phyloP scores from a whole-genome alignment of 2,888 invertebrate genomes.

The Epistrophe eligans region DNA sequence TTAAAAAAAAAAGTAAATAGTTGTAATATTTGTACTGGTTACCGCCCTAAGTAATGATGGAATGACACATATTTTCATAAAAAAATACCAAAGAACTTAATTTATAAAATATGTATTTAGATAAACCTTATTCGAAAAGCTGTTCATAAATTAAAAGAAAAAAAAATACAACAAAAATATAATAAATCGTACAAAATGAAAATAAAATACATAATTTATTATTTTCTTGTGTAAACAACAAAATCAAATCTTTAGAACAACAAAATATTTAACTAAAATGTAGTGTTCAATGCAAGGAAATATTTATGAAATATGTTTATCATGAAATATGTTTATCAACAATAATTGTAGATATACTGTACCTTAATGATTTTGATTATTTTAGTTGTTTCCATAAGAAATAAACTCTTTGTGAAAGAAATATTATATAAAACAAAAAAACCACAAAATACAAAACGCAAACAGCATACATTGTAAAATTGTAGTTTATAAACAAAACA shows the following conservation, averaged over 20 bases:
- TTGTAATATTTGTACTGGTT: slow-evolving; percentile 74
- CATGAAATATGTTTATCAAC: slow-evolving; percentile 34
- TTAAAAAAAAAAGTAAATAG: slow-evolving; percentile 55
- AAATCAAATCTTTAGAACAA: slow-evolving; percentile 75
- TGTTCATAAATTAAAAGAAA: slow-evolving; percentile 62
- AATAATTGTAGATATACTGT: slow-evolving; percentile 74
- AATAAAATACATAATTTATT: slow-evolving; percentile 65
- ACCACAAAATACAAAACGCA: slow-evolving; percentile 35
- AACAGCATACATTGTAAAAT: slow-evolving; percentile 69
- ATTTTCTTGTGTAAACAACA: slow-evolving; percentile 67
- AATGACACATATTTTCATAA: slow-evolving; percentile 75
- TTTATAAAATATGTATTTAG: slow-evolving; percentile 41
- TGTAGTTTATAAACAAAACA: slow-evolving; percentile 72
- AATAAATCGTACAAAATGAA: slow-evolving; percentile 71
- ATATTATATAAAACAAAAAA: neutral
- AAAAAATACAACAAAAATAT: slow-evolving; percentile 30
- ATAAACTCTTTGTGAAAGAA: slow-evolving; percentile 27
- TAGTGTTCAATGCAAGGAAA: slow-evolving; percentile 49
- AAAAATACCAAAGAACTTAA: slow-evolving; percentile 39
- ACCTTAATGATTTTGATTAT: slow-evolving; percentile 63
- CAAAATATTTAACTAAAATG: slow-evolving; percentile 51
- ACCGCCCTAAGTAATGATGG: slow-evolving; percentile 70
- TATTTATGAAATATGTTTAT: slow-evolving; percentile 21
- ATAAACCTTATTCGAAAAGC: slow-evolving; percentile 66
- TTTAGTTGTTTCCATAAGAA: slow-evolving; percentile 44